These are phyloP conservation scores for Eudorcas thomsonii DNA, from an alignment of 2,113 vertebrate genomes.

Conservation along the genomic window DNA sequence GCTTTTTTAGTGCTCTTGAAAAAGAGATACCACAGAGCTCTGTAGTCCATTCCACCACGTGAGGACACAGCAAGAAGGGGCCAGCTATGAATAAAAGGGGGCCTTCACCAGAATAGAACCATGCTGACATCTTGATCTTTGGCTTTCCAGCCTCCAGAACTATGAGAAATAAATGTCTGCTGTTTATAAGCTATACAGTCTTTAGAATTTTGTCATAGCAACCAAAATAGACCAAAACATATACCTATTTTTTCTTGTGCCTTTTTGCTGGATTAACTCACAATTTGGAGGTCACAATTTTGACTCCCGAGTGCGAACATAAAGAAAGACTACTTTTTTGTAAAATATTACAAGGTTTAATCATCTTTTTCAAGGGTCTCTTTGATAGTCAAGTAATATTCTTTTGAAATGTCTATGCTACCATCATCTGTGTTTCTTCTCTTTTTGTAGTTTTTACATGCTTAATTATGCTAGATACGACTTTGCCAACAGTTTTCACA, in stretches of 20 bases:
- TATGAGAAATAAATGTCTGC: not conserved
- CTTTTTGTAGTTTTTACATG: not conserved
- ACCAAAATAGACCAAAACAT: not conserved
- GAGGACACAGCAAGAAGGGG: not conserved
- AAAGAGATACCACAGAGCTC: not conserved
- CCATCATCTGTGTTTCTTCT: not conserved
- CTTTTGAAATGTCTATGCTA: not conserved
- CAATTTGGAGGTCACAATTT: not conserved
- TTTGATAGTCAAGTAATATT: not conserved
- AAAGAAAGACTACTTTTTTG: not conserved
- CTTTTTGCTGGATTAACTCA: not conserved
- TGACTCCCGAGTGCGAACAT: not conserved
- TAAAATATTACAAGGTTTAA: not conserved
- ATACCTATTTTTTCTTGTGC: not conserved
- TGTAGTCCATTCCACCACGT: not conserved
- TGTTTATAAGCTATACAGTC: not conserved
- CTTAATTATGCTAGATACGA: not conserved
- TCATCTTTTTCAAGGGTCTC: not conserved
- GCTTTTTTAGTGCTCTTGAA: not conserved
- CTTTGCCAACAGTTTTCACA: not conserved
- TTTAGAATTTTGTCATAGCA: not conserved
- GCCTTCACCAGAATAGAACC: not conserved
- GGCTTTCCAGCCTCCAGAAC: not conserved
- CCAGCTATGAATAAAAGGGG: not conserved
- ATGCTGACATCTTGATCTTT: not conserved